Evolutionary conservation across 2,797 vertebrate genomes (phyloP), one percentile per base, ranked within the genome.

Genomic region (Linurgus olivaceus): DNA sequence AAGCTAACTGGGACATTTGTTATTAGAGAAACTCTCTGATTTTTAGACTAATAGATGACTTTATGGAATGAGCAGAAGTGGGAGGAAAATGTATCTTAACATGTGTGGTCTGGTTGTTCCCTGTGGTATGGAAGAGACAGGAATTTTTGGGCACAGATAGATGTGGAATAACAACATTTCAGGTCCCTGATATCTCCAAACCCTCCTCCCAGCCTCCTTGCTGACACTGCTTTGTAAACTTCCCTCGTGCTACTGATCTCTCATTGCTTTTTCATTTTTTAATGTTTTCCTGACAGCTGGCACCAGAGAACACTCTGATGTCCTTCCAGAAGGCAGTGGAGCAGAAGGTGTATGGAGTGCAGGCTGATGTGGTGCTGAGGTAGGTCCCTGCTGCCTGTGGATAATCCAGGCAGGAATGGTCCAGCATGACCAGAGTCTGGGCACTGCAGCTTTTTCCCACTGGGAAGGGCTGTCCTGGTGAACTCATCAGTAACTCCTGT

Each of bases 281-380:
- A 6, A 7, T 24, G 14, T 45, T 50, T 17, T 6, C 28, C 35
- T 23, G 17, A 2, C 82, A 99, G 99, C 61, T 99, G 96, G 99
- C 99, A 86, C 99, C 99, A 75, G 99, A 99, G 95, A 99, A 99
- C 97, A 99, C 99, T 5, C 78, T 99, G 94, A 98, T 99, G 98
- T 99, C 99, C 94, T 99, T 99, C 94, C 98, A 98, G 97, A 98
- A 98, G 97, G 99, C 99, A 5, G 97, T 99, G 66, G 99, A 99
- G 96, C 98, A 99, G 74, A 98, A 98, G 81, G 97, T 98, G 26
- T 98, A 96, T 5, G 98, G 99, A 70, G 97, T 99, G 77, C 98
- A 99, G 97, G 98, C 98, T 29, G 99, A 99, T 10, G 98, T 99
- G 24, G 95, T 98, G 4, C 96, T 99, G 97, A 99, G 99, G 99